phyloP scores from a whole-genome alignment of 2,113 vertebrate genomes.

The Archocentrus centrarchus region DNA sequence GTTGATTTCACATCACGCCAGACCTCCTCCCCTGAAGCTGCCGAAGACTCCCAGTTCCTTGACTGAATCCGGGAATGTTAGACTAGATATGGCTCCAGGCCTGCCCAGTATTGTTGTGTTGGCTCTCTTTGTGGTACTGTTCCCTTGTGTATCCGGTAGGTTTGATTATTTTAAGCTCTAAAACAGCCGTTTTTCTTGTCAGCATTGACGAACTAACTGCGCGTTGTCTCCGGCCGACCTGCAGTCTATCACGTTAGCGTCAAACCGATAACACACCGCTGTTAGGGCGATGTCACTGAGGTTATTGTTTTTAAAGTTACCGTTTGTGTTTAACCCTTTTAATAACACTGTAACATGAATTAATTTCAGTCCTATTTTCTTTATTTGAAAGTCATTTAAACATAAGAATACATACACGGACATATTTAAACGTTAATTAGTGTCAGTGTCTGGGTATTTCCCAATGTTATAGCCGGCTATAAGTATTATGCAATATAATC shows the following conservation, averaged over 20 bases:
- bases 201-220: neutral
- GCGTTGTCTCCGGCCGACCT: neutral
- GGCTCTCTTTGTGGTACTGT: constrained; percentile 24
- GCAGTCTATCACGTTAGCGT: neutral
- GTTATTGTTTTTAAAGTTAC: neutral
- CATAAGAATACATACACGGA: too few species aligned
- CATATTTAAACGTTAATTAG: too few species aligned
- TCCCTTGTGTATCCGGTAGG: constrained; percentile 57
- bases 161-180: accelerated
- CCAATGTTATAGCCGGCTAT: too few species aligned
- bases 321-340: neutral
- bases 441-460: too few species aligned
- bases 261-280: neutral
- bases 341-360: neutral
- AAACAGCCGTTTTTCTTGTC: neutral
- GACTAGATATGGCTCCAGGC: constrained; percentile 62
- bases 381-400: neutral
- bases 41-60: neutral
- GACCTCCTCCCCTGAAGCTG: neutral
- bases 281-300: constrained; percentile 28
- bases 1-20: neutral
- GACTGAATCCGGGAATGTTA: neutral
- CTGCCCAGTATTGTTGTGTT: constrained; percentile 25
- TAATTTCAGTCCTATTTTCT: neutral
- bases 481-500: too few species aligned